Conservation (phyloP, 2,888 invertebrate genomes). For the Villa cingulata region DNA sequence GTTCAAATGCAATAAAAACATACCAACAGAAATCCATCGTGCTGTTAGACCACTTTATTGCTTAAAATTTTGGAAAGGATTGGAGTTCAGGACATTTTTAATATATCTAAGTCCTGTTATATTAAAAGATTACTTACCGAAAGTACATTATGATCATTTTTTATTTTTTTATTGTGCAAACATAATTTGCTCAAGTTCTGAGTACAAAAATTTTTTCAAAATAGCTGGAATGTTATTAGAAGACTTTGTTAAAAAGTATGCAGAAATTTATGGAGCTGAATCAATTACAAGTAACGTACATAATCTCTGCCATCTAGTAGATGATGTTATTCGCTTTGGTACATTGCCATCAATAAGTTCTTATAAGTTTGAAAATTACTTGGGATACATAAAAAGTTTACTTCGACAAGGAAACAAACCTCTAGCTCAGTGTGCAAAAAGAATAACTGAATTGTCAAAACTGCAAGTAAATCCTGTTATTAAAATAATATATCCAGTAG, state of each 20-base stretch:
- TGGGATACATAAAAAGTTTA: conserved; percentile 19
- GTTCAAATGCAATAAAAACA: background rate
- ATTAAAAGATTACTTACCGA: conserved; percentile 5
- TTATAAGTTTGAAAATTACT: conserved; percentile 26
- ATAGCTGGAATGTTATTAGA: conserved; percentile 14
- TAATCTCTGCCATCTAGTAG: conserved; percentile 24
- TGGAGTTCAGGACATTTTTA: background rate
- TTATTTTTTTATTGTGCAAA: no score
- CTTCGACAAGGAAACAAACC: conserved; percentile 14
- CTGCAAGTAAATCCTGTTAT: no score
- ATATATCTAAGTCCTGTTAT: background rate
- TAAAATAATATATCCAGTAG: no score
- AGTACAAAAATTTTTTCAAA: conserved; percentile 8
- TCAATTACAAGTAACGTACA: conserved; percentile 28
- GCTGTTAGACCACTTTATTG: background rate
- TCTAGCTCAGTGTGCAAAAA: conserved; percentile 17
- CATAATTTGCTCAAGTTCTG: background rate
- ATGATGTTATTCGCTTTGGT: conserved; percentile 24
- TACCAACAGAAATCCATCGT: background rate
- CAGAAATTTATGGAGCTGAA: conserved; percentile 23
- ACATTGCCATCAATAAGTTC: conserved; percentile 21
- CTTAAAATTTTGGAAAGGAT: background rate
- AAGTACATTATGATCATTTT: no score
- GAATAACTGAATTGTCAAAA: conserved; percentile 11
- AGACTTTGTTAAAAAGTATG: conserved; percentile 15